Percentiles rank a stretch among this genome's conserved stretches.
These are phyloP conservation scores for Myripristis jacobus DNA, from an alignment of 2,797 vertebrate genomes.

Conservation along the genomic window DNA sequence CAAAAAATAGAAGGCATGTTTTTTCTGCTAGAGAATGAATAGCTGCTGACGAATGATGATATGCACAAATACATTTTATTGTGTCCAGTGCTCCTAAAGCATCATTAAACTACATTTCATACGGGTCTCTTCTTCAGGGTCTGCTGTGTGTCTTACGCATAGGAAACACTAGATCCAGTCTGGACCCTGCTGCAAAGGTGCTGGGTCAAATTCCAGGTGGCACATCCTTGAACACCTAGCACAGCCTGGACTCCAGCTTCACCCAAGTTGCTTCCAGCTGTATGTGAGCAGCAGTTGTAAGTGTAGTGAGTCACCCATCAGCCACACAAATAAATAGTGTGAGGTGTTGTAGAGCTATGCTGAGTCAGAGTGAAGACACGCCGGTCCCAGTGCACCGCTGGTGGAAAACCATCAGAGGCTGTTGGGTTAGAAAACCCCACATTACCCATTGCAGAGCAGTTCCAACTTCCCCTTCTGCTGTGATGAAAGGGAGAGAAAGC, in stretches of 20 bases:
- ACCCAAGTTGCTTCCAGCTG: constrained; percentile 73
- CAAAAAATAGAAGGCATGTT: background rate
- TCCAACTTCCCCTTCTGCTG: constrained; percentile 65
- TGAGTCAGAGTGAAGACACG: constrained; percentile 74
- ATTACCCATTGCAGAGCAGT: constrained; percentile 63
- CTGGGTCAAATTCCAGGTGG: constrained; percentile 71
- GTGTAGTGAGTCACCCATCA: constrained; percentile 69
- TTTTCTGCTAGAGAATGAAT: constrained; percentile 4
- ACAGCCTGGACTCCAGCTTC: constrained; percentile 40
- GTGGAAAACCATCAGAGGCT: constrained; percentile 73
- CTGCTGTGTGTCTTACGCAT: constrained; percentile 45
- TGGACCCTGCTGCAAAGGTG: constrained; percentile 52
- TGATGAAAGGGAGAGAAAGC: constrained; percentile 77
- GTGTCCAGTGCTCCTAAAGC: background rate
- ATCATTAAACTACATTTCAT: constrained; percentile 9
- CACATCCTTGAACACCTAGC: constrained; percentile 55
- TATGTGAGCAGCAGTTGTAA: constrained; percentile 56
- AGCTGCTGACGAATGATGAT: constrained; percentile 36
- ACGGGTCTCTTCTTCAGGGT: constrained; percentile 13
- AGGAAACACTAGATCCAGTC: constrained; percentile 58
- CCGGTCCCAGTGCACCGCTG: constrained; percentile 58
- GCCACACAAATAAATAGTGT: constrained; percentile 74
- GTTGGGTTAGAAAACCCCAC: constrained; percentile 73
- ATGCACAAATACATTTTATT: background rate
- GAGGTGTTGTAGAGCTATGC: constrained; percentile 73